Base-by-base conservation (phyloP, 2,888 invertebrate genomes). In the Caenorhabditis sulstoni region DNA sequence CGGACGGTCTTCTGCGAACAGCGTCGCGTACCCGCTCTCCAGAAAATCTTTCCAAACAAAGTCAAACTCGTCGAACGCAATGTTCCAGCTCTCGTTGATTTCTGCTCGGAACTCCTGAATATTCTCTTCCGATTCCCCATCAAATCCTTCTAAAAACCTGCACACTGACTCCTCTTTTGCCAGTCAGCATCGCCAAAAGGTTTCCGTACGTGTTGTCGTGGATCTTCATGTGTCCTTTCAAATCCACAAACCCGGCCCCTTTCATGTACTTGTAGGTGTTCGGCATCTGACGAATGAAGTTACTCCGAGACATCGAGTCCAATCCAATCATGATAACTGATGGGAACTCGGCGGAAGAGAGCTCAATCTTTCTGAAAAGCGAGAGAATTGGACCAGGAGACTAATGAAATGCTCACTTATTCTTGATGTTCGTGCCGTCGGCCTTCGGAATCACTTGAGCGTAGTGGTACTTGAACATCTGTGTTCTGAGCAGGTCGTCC, bases 191-290 rank as follows among this genome's bases (percentile, higher is more conserved):
- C 0, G 91, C 90, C 4, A 89, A 65, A 23, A 90, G 77, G 71
- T 91, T 91, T 3, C 87, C 88, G 67, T 88, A 91, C 0, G 91
- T 91, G 68, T 91, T 91, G 80, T 91, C 91, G 5, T 89, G 90
- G 22, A 91, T 90, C 71, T 91, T 91, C 67, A 89, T 90, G 76
- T 91, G 91, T 8, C 84, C 81, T 20, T 74, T 44, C 73, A 87
- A 59, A 44, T 83, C 82, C 0, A 81, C 47, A 49, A 87, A 87
- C 11, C 74, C 90, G 87, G 58, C 87, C n/a, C 66, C 62, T 18
- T 59, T 11, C 78, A 86, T 65, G n/a, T 57, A 59, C 37, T 79
- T 75, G 58, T 82, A 71, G 0, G 85, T 85, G 57, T 71, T 74
- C 5, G 84, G 86, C 62, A 87, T 73, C 70, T 82, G 91, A 0